A percentile compares a stretch with the other conserved stretches of the same genome.
These are phyloP conservation scores for Seriola aureovittata DNA, from an alignment of 2,113 vertebrate genomes.

Conservation along the genomic window DNA sequence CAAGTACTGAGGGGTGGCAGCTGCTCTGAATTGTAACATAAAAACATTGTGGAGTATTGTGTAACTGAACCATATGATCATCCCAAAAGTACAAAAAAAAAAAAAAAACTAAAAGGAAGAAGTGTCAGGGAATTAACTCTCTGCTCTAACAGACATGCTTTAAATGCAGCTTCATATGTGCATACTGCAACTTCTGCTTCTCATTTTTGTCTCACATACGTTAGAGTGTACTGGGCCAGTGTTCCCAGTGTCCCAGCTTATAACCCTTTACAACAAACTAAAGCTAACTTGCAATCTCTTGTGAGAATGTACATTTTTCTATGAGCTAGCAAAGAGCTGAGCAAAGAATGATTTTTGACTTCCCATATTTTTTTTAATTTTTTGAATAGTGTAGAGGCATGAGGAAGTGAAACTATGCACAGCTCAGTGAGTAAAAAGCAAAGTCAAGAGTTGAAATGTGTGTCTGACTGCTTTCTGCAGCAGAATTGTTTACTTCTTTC, in stretches of 20 bases:
- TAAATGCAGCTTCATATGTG: neutral
- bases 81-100: neutral
- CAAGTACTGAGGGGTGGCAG: neutral
- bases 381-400: neutral
- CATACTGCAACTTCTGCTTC: neutral
- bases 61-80: neutral
- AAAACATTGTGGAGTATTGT: conserved; percentile 17
- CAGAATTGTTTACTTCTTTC: too few relatives aligned
- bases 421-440: neutral
- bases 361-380: too few relatives aligned
- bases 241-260: neutral
- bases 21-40: conserved; percentile 23
- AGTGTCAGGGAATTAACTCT: neutral
- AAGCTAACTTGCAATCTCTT: neutral
- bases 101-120: neutral
- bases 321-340: neutral
- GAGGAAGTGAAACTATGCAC: neutral
- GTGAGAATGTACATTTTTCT: neutral
- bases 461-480: too few relatives aligned
- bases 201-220: neutral
- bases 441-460: neutral
- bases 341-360: neutral
- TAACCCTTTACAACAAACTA: neutral
- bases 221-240: neutral
- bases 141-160: neutral